Percentiles rank a stretch among this genome's conserved stretches.
Evolutionary conservation across 2,113 vertebrate species (phyloP).

Genomic region (Redunca redunca): DNA sequence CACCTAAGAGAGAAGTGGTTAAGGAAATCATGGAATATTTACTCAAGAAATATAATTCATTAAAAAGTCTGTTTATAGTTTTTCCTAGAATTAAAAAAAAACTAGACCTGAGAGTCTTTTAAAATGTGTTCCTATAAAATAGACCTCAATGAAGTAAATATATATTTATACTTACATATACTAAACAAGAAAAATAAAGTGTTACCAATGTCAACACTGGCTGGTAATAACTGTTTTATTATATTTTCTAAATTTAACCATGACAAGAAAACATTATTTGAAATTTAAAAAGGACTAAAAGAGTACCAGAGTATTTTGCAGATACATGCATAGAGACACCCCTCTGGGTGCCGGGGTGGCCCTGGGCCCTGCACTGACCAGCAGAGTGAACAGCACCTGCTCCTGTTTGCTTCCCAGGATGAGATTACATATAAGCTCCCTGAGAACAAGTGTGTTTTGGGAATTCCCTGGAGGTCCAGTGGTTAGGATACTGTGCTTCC

Average conservation of each 20-base stretch:
- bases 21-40: not conserved
- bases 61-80: not conserved
- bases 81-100: not conserved
- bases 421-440: not conserved
- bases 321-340: not conserved
- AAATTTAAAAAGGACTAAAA: not conserved
- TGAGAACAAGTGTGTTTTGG: not conserved
- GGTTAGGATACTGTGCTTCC: not conserved
- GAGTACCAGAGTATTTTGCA: not conserved
- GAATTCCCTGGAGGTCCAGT: not conserved
- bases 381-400: not conserved
- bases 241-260: not conserved
- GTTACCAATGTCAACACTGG: not conserved
- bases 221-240: not conserved
- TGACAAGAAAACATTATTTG: not conserved
- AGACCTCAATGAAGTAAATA: not conserved
- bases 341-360: not conserved
- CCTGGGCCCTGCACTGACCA: not conserved
- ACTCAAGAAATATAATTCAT: not conserved
- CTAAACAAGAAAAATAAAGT: not conserved
- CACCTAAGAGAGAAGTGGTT: not conserved
- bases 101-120: not conserved
- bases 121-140: slow-evolving; percentile 18
- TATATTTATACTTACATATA: not conserved
- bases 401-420: not conserved